A percentile compares a stretch with the other conserved stretches of the same genome.
phyloP scores from a whole-genome alignment of 2,113 vertebrate genomes.

The Anser cygnoides region DNA sequence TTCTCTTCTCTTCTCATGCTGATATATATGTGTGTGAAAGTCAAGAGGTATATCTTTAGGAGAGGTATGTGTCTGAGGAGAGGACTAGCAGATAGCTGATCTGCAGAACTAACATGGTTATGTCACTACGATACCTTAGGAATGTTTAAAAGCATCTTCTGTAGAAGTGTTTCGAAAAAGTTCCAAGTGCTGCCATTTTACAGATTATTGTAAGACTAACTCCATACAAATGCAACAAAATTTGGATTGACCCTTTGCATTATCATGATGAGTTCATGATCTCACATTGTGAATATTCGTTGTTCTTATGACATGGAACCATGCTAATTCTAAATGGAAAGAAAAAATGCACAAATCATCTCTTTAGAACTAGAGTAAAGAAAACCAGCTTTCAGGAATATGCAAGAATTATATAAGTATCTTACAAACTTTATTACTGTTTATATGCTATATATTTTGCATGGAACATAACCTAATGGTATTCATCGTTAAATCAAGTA shows the following conservation, averaged over 20 bases:
- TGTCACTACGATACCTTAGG: not conserved
- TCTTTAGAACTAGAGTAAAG: not conserved
- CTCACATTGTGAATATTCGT: not conserved
- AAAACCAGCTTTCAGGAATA: not conserved
- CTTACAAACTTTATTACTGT: not conserved
- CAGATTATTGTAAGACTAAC: not conserved
- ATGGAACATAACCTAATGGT: not conserved
- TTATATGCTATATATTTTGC: not conserved
- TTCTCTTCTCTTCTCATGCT: not conserved
- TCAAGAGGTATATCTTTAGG: not conserved
- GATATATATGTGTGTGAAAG: not conserved
- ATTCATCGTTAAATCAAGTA: not conserved
- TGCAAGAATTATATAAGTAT: not conserved
- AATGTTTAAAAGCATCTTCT: not conserved
- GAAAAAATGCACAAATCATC: not conserved
- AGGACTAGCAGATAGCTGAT: not conserved
- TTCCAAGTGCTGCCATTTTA: not conserved
- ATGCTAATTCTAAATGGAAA: not conserved
- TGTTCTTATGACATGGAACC: not conserved
- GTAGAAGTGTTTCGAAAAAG: not conserved
- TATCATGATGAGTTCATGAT: not conserved
- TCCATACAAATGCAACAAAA: not conserved
- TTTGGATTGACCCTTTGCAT: not conserved
- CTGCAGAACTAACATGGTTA: not conserved
- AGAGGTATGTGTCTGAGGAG: not conserved